These are phyloP conservation scores for Callosobruchus maculatus DNA, from an alignment of 2,888 invertebrate genomes.

Conservation along the genomic window DNA sequence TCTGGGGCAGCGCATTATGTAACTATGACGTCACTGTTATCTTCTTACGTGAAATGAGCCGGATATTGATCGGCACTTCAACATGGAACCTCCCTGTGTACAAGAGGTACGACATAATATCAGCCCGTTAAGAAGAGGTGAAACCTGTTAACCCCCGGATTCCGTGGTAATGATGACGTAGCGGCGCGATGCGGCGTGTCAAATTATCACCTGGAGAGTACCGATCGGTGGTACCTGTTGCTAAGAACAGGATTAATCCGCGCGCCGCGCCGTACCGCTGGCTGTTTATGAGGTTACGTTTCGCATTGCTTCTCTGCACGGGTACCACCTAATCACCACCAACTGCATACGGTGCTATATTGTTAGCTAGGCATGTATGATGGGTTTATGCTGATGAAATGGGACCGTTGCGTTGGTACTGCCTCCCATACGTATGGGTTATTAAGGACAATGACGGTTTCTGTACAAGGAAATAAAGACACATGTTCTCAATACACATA, in stretches of 20 bases:
- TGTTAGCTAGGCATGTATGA: background rate
- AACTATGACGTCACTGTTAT: no score
- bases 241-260: constrained; percentile 6
- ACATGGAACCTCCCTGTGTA: no score
- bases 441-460: background rate
- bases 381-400: background rate
- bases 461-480: no score
- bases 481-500: no score
- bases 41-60: no score
- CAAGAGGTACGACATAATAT: no score
- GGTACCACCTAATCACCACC: background rate
- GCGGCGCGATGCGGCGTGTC: constrained; percentile 32
- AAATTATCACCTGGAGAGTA: constrained; percentile 40
- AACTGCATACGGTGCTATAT: background rate
- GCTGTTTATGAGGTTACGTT: background rate
- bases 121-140: no score
- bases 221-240: constrained; percentile 38
- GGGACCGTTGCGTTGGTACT: background rate
- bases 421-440: background rate
- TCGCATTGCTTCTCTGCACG: background rate
- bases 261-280: background rate
- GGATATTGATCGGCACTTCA: no score
- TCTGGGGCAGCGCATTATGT: no score
- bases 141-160: constrained; percentile 41
- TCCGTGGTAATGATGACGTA: constrained; percentile 41